Evolutionary conservation across 1,140 invertebrate genomes (phyloP), one percentile per base, ranked within the genome.

Genomic region (Diachasmimorpha longicaudata): DNA sequence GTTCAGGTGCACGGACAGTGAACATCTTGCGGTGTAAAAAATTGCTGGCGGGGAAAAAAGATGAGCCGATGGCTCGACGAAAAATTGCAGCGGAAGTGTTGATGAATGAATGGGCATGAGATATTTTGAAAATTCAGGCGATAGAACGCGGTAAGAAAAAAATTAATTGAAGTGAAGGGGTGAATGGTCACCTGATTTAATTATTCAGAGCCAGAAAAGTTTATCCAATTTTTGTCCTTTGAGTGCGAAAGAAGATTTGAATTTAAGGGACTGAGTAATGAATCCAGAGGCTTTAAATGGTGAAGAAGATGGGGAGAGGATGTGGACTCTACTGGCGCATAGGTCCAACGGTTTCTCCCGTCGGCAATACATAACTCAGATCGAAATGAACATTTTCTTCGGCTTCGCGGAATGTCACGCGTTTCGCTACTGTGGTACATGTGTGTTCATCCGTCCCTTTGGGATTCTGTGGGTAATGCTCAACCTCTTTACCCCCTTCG

Each of bases 321-420:
- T 42, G 48, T 37, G 68, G 63, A 52, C 21, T 36, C 11, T 42
- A 63, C 48, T 55, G 48, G 44, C n/a, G 46, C 63, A 75, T 19
- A 75, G 23, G 58, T 68, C 39, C 68, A 72, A 55, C 75, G 58
- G 75, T 68, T 76, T 70, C 67, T 75, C 37, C 13, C 70, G 46
- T 75, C 74, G 74, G 37, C 37, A 42, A 70, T 74, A 72, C 75
- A 77, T 80, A 81, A 80, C 70, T 81, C 66, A 70, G 48, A 70
- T 75, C 74, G n/a, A 74, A 70, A 71, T 37, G 70, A 21, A 14
- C 25, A 66, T 31, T 78, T 80, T 80, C 74, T 42, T 77, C 77
- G 48, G 75, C 42, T 78, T 74, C 13, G 9, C 19, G 78, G 80
- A 81, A 82, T 81, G 81, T 81, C 58, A 78, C 48, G 79, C 79